Percentiles rank a stretch among this genome's conserved stretches.
Evolutionary conservation across 2,888 invertebrate species (phyloP).

Genomic region (Seladonia tumulorum): DNA sequence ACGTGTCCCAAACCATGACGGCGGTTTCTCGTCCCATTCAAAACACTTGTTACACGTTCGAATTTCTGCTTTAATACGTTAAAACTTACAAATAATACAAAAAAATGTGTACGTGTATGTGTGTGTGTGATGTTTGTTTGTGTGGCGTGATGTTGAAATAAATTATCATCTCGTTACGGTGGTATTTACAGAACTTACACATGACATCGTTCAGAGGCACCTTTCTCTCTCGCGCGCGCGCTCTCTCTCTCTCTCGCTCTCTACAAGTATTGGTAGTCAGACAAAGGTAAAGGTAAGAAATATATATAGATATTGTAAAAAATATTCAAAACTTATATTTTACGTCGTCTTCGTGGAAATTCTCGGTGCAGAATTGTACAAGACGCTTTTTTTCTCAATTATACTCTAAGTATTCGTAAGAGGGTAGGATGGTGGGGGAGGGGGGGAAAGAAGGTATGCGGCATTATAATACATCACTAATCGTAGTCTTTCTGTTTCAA

Average conservation of each 20-base stretch:
- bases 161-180: conserved; percentile 40
- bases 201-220: conserved; percentile 30
- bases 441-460: conserved; percentile 67
- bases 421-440: conserved; percentile 71
- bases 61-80: conserved; percentile 46
- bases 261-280: conserved; percentile 42
- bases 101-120: conserved; percentile 27
- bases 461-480: conserved; percentile 70
- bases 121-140: not conserved
- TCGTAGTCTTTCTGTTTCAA: conserved; percentile 71
- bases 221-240: not conserved
- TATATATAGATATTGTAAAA: conserved; percentile 77
- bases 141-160: conserved; percentile 36
- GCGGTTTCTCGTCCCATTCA: conserved; percentile 4
- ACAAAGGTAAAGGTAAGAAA: conserved; percentile 65
- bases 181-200: conserved; percentile 50
- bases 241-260: not conserved
- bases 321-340: conserved; percentile 84
- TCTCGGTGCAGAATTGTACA: conserved; percentile 81
- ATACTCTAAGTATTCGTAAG: conserved; percentile 77
- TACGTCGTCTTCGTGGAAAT: conserved; percentile 81
- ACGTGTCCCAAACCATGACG: not conserved
- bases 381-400: conserved; percentile 72
- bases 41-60: conserved; percentile 39
- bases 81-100: conserved; percentile 58